phyloP scores from a whole-genome alignment of 2,888 invertebrate species.

The Peribatodes rhomboidaria region DNA sequence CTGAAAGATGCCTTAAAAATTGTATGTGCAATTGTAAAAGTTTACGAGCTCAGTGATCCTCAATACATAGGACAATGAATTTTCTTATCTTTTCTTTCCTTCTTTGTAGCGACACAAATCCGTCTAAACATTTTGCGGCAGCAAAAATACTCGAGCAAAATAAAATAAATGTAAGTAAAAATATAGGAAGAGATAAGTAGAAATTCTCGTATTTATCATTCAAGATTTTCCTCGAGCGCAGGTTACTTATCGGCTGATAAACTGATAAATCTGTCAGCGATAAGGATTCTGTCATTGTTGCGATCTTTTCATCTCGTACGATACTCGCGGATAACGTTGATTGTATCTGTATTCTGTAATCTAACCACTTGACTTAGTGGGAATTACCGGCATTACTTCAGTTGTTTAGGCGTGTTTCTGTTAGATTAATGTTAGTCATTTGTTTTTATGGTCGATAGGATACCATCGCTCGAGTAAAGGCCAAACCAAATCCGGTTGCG shows the following conservation, averaged over 20 bases:
- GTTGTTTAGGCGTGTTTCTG: slow-evolving; percentile 8
- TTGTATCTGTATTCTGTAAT: slow-evolving; percentile 17
- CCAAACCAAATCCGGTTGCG: too few species aligned
- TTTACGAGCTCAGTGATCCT: too few species aligned
- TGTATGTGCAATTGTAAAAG: too few species aligned
- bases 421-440: background rate
- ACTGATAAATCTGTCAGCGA: slow-evolving; percentile 25
- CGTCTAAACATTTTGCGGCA: background rate
- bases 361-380: slow-evolving; percentile 32
- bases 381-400: slow-evolving; percentile 19
- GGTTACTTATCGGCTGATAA: slow-evolving; percentile 9
- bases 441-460: background rate
- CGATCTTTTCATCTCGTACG: slow-evolving; percentile 30
- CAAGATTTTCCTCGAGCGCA: slow-evolving; percentile 20
- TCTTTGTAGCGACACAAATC: background rate
- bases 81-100: background rate
- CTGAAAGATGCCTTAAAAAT: too few species aligned
- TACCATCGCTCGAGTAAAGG: too few species aligned
- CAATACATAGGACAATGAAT: too few species aligned
- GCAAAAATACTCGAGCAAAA: slow-evolving; percentile 8
- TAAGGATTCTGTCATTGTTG: slow-evolving; percentile 29
- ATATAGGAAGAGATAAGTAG: background rate
- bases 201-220: slow-evolving; percentile 16
- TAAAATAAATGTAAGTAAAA: background rate
- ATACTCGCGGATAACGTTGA: slow-evolving; percentile 14